Conservation (phyloP, 2,113 vertebrate genomes). For the Cyanoramphus novaezelandiae region DNA sequence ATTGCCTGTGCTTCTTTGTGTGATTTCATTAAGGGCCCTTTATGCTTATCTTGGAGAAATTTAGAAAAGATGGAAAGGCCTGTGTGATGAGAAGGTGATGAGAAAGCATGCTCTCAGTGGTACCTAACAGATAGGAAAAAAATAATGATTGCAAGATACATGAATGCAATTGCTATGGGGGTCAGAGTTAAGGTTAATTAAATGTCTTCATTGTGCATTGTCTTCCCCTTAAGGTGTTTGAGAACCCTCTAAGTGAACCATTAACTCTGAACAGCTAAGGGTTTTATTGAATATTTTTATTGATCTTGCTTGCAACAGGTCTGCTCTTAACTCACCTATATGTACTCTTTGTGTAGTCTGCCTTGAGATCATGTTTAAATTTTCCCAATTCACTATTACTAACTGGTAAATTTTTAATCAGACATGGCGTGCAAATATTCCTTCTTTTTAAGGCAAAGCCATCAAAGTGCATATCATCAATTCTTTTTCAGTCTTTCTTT, state of each 20-base stretch:
- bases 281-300: slow-evolving; percentile 61
- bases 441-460: neutral
- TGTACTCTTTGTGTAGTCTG: neutral
- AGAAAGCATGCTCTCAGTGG: neutral
- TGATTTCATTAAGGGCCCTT: slow-evolving; percentile 13
- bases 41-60: slow-evolving; percentile 27
- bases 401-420: neutral
- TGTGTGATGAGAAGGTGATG: slow-evolving; percentile 5
- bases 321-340: slow-evolving; percentile 4
- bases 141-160: slow-evolving; percentile 26
- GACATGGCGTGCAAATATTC: neutral
- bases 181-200: slow-evolving; percentile 66
- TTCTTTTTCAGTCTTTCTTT: neutral
- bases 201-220: slow-evolving; percentile 47
- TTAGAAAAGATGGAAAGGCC: neutral
- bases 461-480: neutral
- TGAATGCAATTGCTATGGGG: neutral
- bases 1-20: neutral
- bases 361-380: slow-evolving; percentile 20
- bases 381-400: neutral
- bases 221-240: slow-evolving; percentile 52
- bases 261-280: slow-evolving; percentile 4
- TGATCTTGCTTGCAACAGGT: slow-evolving; percentile 45
- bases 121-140: neutral
- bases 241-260: slow-evolving; percentile 23